These are phyloP conservation scores for Bubo scandiacus DNA, from an alignment of 2,113 vertebrate species.

Conservation along the genomic window DNA sequence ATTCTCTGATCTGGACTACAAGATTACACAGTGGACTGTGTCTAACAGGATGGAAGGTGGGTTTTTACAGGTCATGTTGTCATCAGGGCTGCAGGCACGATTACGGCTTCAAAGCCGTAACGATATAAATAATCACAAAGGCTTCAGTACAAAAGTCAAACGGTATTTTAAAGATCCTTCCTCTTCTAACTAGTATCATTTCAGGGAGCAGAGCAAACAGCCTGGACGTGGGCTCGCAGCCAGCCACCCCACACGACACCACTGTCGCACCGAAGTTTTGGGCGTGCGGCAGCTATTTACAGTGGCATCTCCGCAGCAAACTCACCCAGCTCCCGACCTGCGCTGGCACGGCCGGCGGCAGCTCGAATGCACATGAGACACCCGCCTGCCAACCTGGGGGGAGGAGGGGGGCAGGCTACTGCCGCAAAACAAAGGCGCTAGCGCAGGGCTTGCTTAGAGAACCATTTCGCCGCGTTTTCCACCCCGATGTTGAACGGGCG, in stretches of 20 bases:
- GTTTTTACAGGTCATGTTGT: background rate
- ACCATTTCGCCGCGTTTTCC: background rate
- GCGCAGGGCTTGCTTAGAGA: background rate
- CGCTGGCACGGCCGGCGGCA: background rate
- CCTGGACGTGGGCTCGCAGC: accelerated
- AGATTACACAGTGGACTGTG: background rate
- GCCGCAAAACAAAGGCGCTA: background rate
- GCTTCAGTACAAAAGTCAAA: background rate
- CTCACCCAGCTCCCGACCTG: background rate
- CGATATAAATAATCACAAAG: background rate
- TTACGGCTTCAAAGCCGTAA: background rate
- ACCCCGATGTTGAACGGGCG: accelerated
- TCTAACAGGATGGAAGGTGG: background rate
- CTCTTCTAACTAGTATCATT: background rate
- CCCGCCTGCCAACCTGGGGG: accelerated
- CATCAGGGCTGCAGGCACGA: background rate
- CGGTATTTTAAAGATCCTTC: background rate
- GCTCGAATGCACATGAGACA: background rate
- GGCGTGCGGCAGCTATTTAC: background rate
- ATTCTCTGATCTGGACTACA: background rate
- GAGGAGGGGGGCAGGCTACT: too few species aligned
- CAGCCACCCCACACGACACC: background rate
- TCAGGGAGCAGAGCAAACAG: background rate
- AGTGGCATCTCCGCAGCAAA: background rate
- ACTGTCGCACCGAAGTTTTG: background rate